Evolutionary conservation across 1,140 invertebrate species (phyloP), one percentile per base, ranked within the genome.

Genomic region (Tetramorium simillimum): DNA sequence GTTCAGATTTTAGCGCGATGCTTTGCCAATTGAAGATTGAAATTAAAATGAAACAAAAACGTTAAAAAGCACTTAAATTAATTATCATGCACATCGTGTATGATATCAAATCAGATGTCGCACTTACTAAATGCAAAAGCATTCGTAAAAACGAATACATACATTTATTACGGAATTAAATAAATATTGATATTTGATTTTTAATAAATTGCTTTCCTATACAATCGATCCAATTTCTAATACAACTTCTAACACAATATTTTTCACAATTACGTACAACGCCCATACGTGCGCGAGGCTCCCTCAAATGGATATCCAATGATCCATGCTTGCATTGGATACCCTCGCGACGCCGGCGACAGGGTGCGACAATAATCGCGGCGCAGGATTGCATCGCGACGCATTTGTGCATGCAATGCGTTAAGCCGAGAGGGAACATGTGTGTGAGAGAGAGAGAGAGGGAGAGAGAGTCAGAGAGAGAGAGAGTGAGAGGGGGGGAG

Each of bases 361-460:
- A 73, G 40, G 53, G 67, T 73, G 67, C 53, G 46, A 84, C 24
- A 56, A 84, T 84, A 37, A 84, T 84, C 46, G n/a, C 24, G 76
- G n/a, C 43, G 43, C 43, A 60, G 33, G 53, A 40, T 28, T 58
- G 51, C 51, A 78, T 81, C 37, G 40, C 53, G 53, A 56, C 10
- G 80, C 53, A 75, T 62, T 75, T 70, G 69, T 75, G 56, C 69
- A 24, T 60, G 69, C 37, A 53, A 58, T 72, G 67, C 78, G n/a
- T 82, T 70, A 60, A 73, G 53, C 69, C 12, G 18, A 16, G 18
- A 18, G 28, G 40, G 14, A 67, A 67, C 12, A 12, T 21, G 18
- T 4, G 16, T 21, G 18, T 4, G 16, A 40, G 63, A n/a, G 7
- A 65, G 62, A 37, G 3, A 62, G 24, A 28, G 5, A 21, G 0